Evolutionary conservation across 2,888 invertebrate species (phyloP).

Genomic region (Taphrorychus bicolor): DNA sequence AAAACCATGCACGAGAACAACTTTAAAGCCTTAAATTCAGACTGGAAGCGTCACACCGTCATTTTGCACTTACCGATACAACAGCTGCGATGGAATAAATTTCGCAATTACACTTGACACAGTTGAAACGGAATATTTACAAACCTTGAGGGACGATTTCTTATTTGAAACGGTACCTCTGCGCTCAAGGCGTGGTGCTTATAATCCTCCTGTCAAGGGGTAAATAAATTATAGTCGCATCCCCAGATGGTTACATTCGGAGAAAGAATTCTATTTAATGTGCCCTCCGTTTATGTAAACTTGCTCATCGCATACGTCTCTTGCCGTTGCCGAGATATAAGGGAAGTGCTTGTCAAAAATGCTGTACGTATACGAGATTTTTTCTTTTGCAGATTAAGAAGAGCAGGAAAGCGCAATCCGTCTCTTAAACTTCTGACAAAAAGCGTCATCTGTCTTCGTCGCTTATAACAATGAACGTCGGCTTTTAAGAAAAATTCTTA

Average conservation of each 20-base stretch:
- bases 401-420: neutral
- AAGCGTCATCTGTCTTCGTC: neutral
- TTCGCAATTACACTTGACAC: too few species aligned
- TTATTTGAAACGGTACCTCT: neutral
- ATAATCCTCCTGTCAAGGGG: conserved; percentile 27
- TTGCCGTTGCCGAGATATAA: neutral
- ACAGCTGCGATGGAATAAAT: too few species aligned
- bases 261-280: conserved; percentile 19
- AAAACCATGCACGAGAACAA: too few species aligned
- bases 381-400: neutral
- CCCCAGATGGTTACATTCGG: conserved; percentile 17
- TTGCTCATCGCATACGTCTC: neutral
- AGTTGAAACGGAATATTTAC: too few species aligned
- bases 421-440: neutral
- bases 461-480: too few species aligned
- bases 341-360: conserved; percentile 10
- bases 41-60: too few species aligned
- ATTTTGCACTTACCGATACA: too few species aligned
- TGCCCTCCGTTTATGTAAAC: conserved; percentile 15
- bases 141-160: neutral
- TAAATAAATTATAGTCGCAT: conserved; percentile 20
- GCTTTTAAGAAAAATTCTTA: too few species aligned
- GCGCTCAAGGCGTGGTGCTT: conserved; percentile 5
- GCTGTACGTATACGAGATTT: neutral
- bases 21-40: too few species aligned